Conservation (phyloP, 2,113 vertebrate genomes). For the Dissostichus mawsoni region DNA sequence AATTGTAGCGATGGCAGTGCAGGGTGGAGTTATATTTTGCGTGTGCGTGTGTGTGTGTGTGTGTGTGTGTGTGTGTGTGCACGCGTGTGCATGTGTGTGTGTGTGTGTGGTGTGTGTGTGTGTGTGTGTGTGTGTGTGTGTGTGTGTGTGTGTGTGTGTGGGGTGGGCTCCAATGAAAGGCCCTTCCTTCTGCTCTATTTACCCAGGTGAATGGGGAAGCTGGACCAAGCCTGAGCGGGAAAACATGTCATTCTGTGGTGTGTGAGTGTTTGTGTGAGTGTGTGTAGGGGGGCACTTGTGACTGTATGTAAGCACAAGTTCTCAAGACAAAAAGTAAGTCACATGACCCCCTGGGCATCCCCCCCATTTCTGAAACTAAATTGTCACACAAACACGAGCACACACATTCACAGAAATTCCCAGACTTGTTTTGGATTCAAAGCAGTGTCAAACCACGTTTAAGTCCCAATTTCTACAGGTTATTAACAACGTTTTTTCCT, state of each 20-base stretch:
- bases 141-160: conserved; percentile 53
- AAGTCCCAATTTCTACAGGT: background rate
- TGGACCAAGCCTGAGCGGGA: conserved; percentile 76
- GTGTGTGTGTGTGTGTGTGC: background rate
- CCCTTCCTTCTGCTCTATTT: conserved; percentile 88
- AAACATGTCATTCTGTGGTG: conserved; percentile 67
- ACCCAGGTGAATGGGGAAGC: conserved; percentile 84
- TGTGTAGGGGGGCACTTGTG: conserved; percentile 34
- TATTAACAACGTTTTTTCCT: no score
- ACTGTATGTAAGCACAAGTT: conserved; percentile 56
- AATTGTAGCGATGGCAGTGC: conserved; percentile 30
- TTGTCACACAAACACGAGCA: conserved; percentile 6
- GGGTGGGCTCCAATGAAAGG: conserved; percentile 76
- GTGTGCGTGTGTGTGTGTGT: background rate
- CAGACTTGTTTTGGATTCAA: conserved; percentile 9
- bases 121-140: conserved; percentile 40
- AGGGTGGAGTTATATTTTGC: conserved; percentile 14
- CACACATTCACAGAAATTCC: conserved; percentile 5
- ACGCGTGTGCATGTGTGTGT: conserved; percentile 23
- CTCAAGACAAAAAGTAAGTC: conserved; percentile 58
- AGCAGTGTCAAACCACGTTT: background rate
- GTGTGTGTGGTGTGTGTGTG: conserved; percentile 33
- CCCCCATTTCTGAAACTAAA: conserved; percentile 28
- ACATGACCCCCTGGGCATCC: background rate
- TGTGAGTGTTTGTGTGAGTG: conserved; percentile 40